These are phyloP conservation scores for Enteromius afrohamiltoni DNA, from an alignment of 2,797 vertebrate species.

Conservation along the genomic window DNA sequence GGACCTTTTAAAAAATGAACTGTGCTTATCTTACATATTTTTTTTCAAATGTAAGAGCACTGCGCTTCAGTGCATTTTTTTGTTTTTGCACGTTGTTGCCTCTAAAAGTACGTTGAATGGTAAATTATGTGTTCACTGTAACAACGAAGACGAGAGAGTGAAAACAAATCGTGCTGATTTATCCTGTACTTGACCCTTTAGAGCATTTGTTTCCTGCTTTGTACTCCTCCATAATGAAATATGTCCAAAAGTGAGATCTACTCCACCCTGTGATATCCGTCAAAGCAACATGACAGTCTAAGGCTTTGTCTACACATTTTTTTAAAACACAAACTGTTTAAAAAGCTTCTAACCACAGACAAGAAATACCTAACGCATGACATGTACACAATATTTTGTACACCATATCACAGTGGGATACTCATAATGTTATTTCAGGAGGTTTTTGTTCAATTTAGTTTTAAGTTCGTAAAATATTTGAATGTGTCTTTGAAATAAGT, in stretches of 20 bases:
- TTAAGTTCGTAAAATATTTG: not conserved
- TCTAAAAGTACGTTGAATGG: not conserved
- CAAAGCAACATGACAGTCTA: not conserved
- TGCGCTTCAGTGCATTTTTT: not conserved
- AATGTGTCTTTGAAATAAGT: not conserved
- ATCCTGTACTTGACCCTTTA: slow-evolving; percentile 8
- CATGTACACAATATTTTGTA: not conserved
- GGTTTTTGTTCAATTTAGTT: no score
- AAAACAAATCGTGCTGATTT: slow-evolving; percentile 1
- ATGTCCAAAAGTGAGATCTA: slow-evolving; percentile 23
- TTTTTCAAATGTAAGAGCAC: not conserved
- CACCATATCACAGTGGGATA: not conserved
- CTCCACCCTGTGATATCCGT: slow-evolving; percentile 8
- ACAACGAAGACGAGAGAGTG: not conserved
- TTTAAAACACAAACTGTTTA: not conserved
- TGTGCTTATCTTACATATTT: not conserved
- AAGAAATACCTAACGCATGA: not conserved
- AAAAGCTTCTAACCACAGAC: not conserved
- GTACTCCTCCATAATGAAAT: slow-evolving; percentile 26
- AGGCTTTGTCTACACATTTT: not conserved
- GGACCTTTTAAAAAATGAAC: not conserved
- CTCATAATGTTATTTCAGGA: not conserved
- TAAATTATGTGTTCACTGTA: not conserved
- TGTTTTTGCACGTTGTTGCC: not conserved
- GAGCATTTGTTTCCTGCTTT: slow-evolving; percentile 26